Evolutionary conservation across 2,888 invertebrate species (phyloP).

Genomic region (Epiblema foenella): DNA sequence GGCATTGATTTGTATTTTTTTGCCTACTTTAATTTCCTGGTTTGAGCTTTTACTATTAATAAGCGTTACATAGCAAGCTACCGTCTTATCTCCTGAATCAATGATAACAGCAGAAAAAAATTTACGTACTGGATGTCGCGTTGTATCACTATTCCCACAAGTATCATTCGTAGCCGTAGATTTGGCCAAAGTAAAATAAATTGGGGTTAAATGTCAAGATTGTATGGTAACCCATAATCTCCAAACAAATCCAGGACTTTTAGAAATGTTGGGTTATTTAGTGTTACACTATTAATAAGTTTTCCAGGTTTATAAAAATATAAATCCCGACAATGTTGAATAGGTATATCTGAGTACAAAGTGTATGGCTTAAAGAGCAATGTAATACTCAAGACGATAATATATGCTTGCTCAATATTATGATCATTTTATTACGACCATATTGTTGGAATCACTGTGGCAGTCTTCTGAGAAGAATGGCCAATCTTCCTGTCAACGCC

Average conservation of each 20-base stretch:
- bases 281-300: not conserved
- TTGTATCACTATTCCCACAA: too few species aligned
- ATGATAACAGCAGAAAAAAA: too few species aligned
- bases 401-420: not conserved
- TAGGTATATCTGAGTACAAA: not conserved
- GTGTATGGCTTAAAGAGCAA: not conserved
- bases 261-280: not conserved
- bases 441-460: not conserved
- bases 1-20: not conserved
- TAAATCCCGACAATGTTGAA: not conserved
- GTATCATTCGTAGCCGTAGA: too few species aligned
- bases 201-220: too few species aligned
- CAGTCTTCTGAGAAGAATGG: slow-evolving; percentile 18
- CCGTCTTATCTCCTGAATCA: not conserved
- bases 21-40: slow-evolving; percentile 7
- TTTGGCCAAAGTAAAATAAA: too few species aligned
- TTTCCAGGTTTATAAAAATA: not conserved
- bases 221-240: too few species aligned
- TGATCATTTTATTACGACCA: not conserved
- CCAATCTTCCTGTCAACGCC: slow-evolving; percentile 19
- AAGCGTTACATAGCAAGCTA: not conserved
- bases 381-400: not conserved
- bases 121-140: too few species aligned
- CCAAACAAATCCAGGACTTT: too few species aligned
- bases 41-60: slow-evolving; percentile 7